Evolutionary conservation across 1,140 invertebrate genomes (phyloP).

Genomic region (Drepana arcuata): DNA sequence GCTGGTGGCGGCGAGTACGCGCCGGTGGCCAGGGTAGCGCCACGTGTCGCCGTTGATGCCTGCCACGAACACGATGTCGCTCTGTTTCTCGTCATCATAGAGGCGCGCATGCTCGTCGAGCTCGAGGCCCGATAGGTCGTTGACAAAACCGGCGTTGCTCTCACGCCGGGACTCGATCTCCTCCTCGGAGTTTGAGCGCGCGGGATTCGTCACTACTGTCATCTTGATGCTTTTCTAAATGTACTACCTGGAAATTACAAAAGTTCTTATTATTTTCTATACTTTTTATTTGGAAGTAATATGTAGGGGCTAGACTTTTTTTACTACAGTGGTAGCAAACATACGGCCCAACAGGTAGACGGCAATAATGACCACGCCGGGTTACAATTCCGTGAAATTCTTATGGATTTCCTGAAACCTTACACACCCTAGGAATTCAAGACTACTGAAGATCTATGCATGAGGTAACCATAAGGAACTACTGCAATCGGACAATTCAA

Average conservation of each 20-base stretch:
- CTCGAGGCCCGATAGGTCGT: slow-evolving; percentile 12
- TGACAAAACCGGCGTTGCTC: slow-evolving; percentile 10
- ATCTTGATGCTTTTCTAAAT: slow-evolving; percentile 26
- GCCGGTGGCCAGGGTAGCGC: slow-evolving; percentile 78
- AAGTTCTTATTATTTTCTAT: slow-evolving; percentile 1
- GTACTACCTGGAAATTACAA: slow-evolving; percentile 30
- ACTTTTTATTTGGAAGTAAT: not conserved
- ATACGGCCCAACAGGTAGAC: too few relatives aligned
- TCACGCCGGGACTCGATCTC: slow-evolving; percentile 30
- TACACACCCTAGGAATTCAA: too few relatives aligned
- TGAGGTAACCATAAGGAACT: too few relatives aligned
- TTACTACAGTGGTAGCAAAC: not conserved
- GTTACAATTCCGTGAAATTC: too few relatives aligned
- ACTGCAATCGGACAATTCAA: too few relatives aligned
- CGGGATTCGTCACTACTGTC: slow-evolving; percentile 64
- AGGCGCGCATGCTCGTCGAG: slow-evolving; percentile 28
- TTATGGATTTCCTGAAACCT: too few relatives aligned
- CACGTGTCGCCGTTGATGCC: slow-evolving; percentile 74
- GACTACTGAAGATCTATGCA: too few relatives aligned
- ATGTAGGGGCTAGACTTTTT: not conserved
- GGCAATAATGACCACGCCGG: too few relatives aligned
- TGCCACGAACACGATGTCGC: slow-evolving; percentile 79
- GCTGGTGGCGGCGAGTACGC: slow-evolving; percentile 76
- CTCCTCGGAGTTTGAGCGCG: slow-evolving; percentile 32
- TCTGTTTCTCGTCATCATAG: slow-evolving; percentile 74